These are phyloP conservation scores for Epinotia demarniana DNA, from an alignment of 2,888 invertebrate genomes.

Conservation along the genomic window DNA sequence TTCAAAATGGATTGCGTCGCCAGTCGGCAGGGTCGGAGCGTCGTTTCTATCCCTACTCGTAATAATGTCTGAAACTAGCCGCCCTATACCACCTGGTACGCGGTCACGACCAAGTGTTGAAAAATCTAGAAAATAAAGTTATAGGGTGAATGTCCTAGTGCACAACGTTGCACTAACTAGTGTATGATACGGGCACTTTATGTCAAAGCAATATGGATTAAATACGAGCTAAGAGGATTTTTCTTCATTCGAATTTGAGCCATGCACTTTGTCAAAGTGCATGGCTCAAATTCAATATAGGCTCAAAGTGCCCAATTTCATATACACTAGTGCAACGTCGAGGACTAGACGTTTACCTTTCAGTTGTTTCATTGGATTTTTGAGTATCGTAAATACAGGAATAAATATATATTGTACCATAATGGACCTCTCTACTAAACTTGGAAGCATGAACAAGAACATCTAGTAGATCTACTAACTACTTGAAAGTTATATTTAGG, in stretches of 20 bases:
- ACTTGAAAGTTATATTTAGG: not conserved
- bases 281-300: too few species aligned
- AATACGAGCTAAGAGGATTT: too few species aligned
- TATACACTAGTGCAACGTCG: too few species aligned
- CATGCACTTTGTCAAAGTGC: too few species aligned
- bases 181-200: too few species aligned
- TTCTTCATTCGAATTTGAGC: too few species aligned
- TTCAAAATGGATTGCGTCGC: slow-evolving; percentile 54
- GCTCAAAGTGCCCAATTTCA: too few species aligned
- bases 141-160: not conserved
- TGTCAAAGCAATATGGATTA: too few species aligned
- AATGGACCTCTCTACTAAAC: not conserved
- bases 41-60: slow-evolving; percentile 49
- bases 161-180: not conserved
- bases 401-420: too few species aligned
- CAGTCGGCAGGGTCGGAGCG: slow-evolving; percentile 50
- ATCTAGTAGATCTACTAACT: not conserved
- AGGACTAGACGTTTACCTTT: too few species aligned
- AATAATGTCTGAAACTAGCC: slow-evolving; percentile 55
- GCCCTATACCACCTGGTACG: slow-evolving; percentile 37
- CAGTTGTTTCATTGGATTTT: too few species aligned
- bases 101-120: not conserved
- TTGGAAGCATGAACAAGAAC: not conserved
- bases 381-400: too few species aligned
- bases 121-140: slow-evolving; percentile 2